Evolutionary conservation across 1,140 invertebrate genomes (phyloP), one percentile per base, ranked within the genome.

Genomic region (Nomia melanderi): DNA sequence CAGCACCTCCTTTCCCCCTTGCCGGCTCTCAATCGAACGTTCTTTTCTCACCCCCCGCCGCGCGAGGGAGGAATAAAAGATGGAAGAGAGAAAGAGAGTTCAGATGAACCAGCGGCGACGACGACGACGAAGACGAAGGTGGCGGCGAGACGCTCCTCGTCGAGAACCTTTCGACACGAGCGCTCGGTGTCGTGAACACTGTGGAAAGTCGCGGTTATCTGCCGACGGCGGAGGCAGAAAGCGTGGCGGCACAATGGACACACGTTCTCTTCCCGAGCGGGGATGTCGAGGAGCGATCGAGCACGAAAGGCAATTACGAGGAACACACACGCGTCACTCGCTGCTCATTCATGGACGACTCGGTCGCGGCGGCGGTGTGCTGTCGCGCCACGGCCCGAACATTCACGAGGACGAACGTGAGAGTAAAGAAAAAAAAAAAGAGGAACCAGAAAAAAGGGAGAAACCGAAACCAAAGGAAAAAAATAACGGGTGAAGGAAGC

Each of bases 311-410:
- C 53, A 59, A 56, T 66, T 64, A 75, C 72, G 60, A 57, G 29
- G 56, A 60, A 71, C 66, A 54, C 64, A 50, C 75, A 33, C 75
- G 75, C 44, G 66, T 71, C 74, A 71, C 75, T 67, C 59, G 84
- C 66, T 67, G 73, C 69, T 77, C 44, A 71, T 57, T 78, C 77
- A 50, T 65, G 57, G 75, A 69, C 81, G 66, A 47, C 53, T 41
- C 50, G 14, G 36, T 39, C 41, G 39, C 29, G 47, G 47, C 31
- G 63, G n/a, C 25, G 63, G 56, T 41, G 53, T 20, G 60, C 9
- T 53, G 63, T 53, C 41, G 79, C 41, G 31, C 27, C 47, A 67
- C 47, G 47, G 41, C 39, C 29, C 50, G 39, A 36, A 44, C 12
- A 56, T 56, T 56, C 31, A 17, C 77, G 72, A 70, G 44, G 23